phyloP scores from a whole-genome alignment of 1,140 invertebrate genomes.

The Macrobrachium nipponense region DNA sequence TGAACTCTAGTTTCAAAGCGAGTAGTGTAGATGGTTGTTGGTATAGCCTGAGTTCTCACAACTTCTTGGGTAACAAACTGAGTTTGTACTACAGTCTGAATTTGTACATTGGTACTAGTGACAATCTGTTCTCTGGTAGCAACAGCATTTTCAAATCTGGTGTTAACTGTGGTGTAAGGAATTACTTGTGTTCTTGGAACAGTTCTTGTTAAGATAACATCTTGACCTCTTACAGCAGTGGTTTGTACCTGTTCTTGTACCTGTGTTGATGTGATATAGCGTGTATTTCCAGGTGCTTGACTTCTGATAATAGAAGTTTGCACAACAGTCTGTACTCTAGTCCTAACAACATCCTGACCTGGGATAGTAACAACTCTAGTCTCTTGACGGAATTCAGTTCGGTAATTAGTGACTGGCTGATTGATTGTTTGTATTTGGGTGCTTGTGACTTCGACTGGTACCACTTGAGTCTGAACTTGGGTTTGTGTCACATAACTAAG shows the following conservation, averaged over 20 bases:
- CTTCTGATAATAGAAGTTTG: conserved; percentile 44
- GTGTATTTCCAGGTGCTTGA: conserved; percentile 40
- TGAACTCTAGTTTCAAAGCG: conserved; percentile 40
- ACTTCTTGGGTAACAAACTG: conserved; percentile 56
- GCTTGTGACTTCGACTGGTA: conserved; percentile 52
- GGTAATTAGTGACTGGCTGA: conserved; percentile 37
- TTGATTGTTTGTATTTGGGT: conserved; percentile 51
- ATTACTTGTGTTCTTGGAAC: conserved; percentile 43
- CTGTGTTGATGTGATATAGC: conserved; percentile 35
- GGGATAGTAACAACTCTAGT: conserved; percentile 45
- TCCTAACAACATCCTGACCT: conserved; percentile 33
- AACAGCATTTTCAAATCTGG: conserved; percentile 28
- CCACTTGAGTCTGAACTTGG: conserved; percentile 43
- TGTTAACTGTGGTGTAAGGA: conserved; percentile 49
- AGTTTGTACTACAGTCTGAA: conserved; percentile 36
- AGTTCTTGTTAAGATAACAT: conserved; percentile 29
- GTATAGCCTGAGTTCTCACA: conserved; percentile 38
- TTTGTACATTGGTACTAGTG: conserved; percentile 47
- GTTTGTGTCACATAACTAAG: conserved; percentile 48
- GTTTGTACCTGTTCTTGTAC: conserved; percentile 39
- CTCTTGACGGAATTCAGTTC: conserved; percentile 31
- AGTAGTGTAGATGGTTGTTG: conserved; percentile 50
- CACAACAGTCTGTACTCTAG: conserved; percentile 29
- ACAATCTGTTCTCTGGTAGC: conserved; percentile 48
- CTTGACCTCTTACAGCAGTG: conserved; percentile 16